Base-by-base conservation (phyloP, 2,888 invertebrate species). In the Dascillus cervinus region DNA sequence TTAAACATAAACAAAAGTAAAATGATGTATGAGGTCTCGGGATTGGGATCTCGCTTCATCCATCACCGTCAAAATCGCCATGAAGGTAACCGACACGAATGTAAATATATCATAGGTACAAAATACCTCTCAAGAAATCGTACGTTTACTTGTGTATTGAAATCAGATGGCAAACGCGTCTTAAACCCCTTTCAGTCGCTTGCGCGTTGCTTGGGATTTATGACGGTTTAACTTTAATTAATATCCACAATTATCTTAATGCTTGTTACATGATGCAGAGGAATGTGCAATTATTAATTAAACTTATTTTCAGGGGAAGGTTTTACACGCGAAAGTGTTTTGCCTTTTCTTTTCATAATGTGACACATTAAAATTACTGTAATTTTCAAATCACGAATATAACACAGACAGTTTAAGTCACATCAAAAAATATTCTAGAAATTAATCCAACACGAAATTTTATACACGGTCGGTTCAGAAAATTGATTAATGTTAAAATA, bases 1-100 rank as follows among this genome's bases (percentile, higher is more conserved):
- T 62, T 60, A 62, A 60, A 58, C 53, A 58, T 57, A 62, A 63
- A 61, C 61, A 62, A 60, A 62, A 60, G 60, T 58, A 55, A 56
- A 56, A 62, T 62, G 62, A 62, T 63, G 60, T 56, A 63, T 60
- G 56, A 50, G 51, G 53, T 50, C 59, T 60, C 60, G 56, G 45
- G 46, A 45, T 40, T 40, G 43, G 42, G 47, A 41, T 53, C 48
- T 38, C 36, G 47, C 43, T 48, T 53, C 49, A 63, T 63, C 63
- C 54, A 60, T 58, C 60, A 60, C 49, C 47, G 55, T 56, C 58
- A 52, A 33, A 26, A 25, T 34, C 41, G 42, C 43, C 45, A 43
- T 45, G 49, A 50, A 52, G 52, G 50, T 50, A 45, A 42, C 43
- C 45, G 44, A 36, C 47, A 45, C 42, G 48, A 46, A 49, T 41